Evolutionary conservation across 2,888 invertebrate species (phyloP).

Genomic region (Atethmia centrago): DNA sequence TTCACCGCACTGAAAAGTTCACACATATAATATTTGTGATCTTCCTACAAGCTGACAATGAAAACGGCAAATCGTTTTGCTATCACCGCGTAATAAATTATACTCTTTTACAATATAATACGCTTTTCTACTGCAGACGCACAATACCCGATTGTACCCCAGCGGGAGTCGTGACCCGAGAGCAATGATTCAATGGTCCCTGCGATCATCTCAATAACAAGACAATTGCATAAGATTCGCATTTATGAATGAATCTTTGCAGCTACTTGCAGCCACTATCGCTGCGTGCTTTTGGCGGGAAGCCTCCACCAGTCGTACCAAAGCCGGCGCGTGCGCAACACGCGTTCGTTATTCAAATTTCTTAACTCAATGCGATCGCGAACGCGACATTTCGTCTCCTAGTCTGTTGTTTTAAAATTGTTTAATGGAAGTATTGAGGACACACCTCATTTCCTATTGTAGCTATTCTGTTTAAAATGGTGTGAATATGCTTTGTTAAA

Average conservation of each 20-base stretch:
- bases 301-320: slow-evolving; percentile 84
- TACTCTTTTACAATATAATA: slow-evolving; percentile 21
- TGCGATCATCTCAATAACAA: slow-evolving; percentile 73
- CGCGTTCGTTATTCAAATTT: slow-evolving; percentile 82
- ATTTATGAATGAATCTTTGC: slow-evolving; percentile 84
- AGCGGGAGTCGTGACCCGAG: slow-evolving; percentile 71
- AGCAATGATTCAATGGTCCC: slow-evolving; percentile 71
- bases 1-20: background rate
- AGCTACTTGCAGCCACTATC: slow-evolving; percentile 78
- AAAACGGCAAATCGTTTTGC: background rate
- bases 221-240: slow-evolving; percentile 81
- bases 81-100: background rate
- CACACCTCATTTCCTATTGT: slow-evolving; percentile 87
- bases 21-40: background rate
- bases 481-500: slow-evolving; percentile 87
- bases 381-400: slow-evolving; percentile 87
- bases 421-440: slow-evolving; percentile 88
- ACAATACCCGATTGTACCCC: slow-evolving; percentile 45
- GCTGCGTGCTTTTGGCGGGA: slow-evolving; percentile 87
- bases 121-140: slow-evolving; percentile 38
- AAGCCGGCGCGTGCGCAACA: slow-evolving; percentile 88
- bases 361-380: slow-evolving; percentile 84
- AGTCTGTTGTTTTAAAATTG: slow-evolving; percentile 81
- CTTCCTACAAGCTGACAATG: background rate
- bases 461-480: slow-evolving; percentile 83